Evolutionary conservation across 2,113 vertebrate genomes (phyloP).

Genomic region (Syngnathus typhle): DNA sequence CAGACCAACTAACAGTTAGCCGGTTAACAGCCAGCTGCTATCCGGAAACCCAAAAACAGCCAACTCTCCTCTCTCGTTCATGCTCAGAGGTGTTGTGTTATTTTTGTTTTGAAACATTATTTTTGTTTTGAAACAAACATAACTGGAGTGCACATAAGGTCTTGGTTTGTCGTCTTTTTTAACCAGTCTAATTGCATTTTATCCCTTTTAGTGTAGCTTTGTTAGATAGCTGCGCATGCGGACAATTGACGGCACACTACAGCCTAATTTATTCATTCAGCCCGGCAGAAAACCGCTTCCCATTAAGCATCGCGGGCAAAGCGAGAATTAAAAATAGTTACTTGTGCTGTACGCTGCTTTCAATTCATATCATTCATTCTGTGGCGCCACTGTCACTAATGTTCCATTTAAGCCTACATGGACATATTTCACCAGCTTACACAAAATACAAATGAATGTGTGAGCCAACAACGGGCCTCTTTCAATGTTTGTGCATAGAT

Average conservation of each 20-base stretch:
- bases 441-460: constrained; percentile 15
- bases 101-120: too few species aligned
- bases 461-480: neutral
- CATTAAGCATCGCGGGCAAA: constrained; percentile 24
- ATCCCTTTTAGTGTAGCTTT: constrained; percentile 59
- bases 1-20: too few species aligned
- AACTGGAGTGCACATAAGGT: neutral
- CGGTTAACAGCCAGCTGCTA: too few species aligned
- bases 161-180: constrained; percentile 61
- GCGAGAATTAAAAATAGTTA: constrained; percentile 31
- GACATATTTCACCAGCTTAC: constrained; percentile 5
- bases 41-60: too few species aligned
- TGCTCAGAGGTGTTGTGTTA: too few species aligned
- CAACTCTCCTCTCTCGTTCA: too few species aligned
- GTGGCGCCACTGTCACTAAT: neutral
- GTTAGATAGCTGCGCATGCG: constrained; percentile 47
- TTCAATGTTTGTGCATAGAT: constrained; percentile 6
- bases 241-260: constrained; percentile 59
- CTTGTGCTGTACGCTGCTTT: constrained; percentile 8
- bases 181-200: constrained; percentile 68
- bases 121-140: too few species aligned
- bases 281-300: constrained; percentile 40
- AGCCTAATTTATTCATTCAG: constrained; percentile 61
- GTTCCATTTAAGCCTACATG: constrained; percentile 10
- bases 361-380: constrained; percentile 12